phyloP scores from a whole-genome alignment of 2,113 vertebrate species.

The Arothron firmamentum region DNA sequence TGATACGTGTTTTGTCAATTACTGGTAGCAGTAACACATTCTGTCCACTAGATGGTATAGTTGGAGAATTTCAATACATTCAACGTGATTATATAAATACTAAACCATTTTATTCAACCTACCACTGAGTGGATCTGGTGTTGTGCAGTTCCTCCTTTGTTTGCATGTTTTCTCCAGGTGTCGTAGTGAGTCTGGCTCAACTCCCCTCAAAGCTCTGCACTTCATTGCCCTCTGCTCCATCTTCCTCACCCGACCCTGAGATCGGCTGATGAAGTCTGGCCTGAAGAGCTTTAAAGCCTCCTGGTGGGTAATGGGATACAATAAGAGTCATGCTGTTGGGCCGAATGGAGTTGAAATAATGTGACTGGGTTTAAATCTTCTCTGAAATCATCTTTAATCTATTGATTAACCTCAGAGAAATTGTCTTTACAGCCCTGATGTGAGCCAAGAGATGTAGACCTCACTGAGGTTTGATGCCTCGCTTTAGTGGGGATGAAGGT shows the following conservation, averaged over 20 bases:
- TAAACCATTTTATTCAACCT: constrained; percentile 5
- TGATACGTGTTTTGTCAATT: neutral
- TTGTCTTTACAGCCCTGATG: constrained; percentile 30
- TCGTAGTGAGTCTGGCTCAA: constrained; percentile 43
- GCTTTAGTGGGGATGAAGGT: constrained; percentile 42
- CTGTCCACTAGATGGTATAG: constrained; percentile 68
- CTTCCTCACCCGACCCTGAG: constrained; percentile 78
- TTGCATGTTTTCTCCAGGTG: constrained; percentile 15
- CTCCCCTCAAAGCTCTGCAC: constrained; percentile 71
- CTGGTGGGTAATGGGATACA: constrained; percentile 59
- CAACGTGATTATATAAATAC: too few relatives aligned
- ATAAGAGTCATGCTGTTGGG: constrained; percentile 33
- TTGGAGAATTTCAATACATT: constrained; percentile 36
- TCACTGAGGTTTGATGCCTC: constrained; percentile 39
- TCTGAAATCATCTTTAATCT: constrained; percentile 49
- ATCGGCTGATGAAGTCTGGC: constrained; percentile 88
- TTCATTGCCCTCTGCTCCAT: constrained; percentile 77
- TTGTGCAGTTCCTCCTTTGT: constrained; percentile 79
- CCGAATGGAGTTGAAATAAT: constrained; percentile 12
- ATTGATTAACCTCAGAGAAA: constrained; percentile 55
- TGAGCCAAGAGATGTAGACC: constrained; percentile 33
- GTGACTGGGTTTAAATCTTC: constrained; percentile 29
- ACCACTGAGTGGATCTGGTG: constrained; percentile 91
- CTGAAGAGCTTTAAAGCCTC: constrained; percentile 83
- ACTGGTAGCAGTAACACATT: too few relatives aligned